Evolutionary conservation across 2,113 vertebrate species (phyloP), one percentile per base, ranked within the genome.

Genomic region (Raja brachyura): DNA sequence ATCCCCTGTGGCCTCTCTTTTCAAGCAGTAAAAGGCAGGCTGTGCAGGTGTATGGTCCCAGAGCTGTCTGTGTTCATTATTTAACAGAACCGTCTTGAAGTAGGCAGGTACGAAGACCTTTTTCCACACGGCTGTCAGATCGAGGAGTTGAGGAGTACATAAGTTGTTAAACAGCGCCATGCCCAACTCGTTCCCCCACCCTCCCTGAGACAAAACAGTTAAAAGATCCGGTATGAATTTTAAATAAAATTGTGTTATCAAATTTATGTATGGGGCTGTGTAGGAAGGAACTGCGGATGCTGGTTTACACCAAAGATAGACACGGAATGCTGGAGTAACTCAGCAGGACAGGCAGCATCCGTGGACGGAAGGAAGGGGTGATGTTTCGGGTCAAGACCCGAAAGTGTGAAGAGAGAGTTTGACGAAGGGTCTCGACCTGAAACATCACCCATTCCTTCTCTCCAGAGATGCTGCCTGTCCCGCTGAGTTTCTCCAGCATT

Each of bases 41-140:
- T 25, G 96, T 93, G 95, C 97, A 97, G 95, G 96, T 97, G 96
- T 97, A 96, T 94, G 93, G 97, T 97, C 98, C 97, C 98, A 96
- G 94, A 97, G 98, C 98, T 99, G 98, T 99, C 98, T 97, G 95
- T 97, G 96, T 98, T 98, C 97, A 98, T 99, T 99, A 98, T 97
- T 94, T 97, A 97, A 97, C 96, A 97, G 96, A 96, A 97, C 96
- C 94, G 96, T 97, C 95, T 97, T 96, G 95, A 96, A 95, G 97
- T 95, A 97, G 97, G 98, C 98, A 98, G 98, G 97, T 97, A 97
- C 95, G 95, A 96, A 96, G 97, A 97, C 97, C 97, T 98, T 96
- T 96, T 95, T 96, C 96, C 95, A 95, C 96, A 96, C 97, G 97
- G 95, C 97, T 97, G 97, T 97, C 97, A 97, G 97, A 96, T 97